Base-by-base conservation (phyloP, 1,140 invertebrate species). In the Zaprionus inermis region DNA sequence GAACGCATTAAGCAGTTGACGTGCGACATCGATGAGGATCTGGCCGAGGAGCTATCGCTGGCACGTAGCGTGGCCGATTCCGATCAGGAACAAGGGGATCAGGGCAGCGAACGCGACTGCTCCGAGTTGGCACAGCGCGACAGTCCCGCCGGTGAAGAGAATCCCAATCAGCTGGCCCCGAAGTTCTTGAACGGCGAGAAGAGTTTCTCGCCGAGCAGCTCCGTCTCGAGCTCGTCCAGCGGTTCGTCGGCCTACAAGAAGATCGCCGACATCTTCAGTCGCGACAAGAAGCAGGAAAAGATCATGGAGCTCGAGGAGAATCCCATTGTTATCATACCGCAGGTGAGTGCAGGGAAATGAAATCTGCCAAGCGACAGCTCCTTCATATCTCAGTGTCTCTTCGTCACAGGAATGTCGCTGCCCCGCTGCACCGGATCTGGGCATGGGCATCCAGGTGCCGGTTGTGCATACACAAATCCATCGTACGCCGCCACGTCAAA, bases 1-100 rank as follows among this genome's bases (percentile, higher is more conserved):
- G 97, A 97, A 76, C 93, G 96, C 52, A 97, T 97, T 64, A 95
- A 96, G 46, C 95, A 96, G 76, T 92, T 97, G 16, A 97, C 96
- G 1, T 97, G 96, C 85, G 95, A 96, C 72, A 95, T 97, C 51
- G 96, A 96, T 60, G 96, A 96, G 64, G 91, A 92, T 38, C 61
- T 84, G 3, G 84, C 56, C 12, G 79, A 80, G 65, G 90, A 91
- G 32, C 60, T 79, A 18, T 78, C 72, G n/a, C 18, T 78, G 68
- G 58, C 80, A 60, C 59, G 83, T 49, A 75, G 72, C 20, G 72
- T 89, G 18, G 68, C 57, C 30, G 84, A 86, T 22, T 52, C 41
- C 14, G 85, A 90, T 0, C 72, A 75, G 41, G 61, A 74, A 24
- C 44, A 51, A 57, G 38, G 38, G 9, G 70, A 72, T 68, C 41